These are phyloP conservation scores for Zaprionus camerounensis DNA, from an alignment of 1,140 invertebrate species.

Conservation along the genomic window DNA sequence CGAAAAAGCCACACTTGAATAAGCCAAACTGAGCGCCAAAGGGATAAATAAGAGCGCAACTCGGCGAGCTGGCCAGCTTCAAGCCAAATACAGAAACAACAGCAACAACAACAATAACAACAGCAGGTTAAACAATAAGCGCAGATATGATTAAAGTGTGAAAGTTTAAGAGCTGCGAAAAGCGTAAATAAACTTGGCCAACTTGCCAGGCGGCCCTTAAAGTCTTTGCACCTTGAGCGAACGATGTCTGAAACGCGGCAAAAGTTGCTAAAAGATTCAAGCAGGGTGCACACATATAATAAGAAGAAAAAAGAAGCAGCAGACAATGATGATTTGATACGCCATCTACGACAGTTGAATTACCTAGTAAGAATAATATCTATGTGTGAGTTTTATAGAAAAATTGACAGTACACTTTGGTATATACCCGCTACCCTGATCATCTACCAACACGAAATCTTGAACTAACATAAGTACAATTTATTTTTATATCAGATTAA, in stretches of 20 bases:
- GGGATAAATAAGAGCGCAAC: conserved; percentile 76
- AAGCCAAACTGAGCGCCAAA: conserved; percentile 75
- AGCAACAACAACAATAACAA: not conserved
- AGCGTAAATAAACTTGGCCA: conserved; percentile 24
- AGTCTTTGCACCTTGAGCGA: not conserved
- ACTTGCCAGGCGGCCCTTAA: not conserved
- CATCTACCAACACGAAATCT: too few species aligned
- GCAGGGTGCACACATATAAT: not conserved
- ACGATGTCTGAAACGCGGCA: not conserved
- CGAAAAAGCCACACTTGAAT: conserved; percentile 70
- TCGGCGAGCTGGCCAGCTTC: conserved; percentile 53
- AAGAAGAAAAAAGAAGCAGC: not conserved
- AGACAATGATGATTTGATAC: not conserved
- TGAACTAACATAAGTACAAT: too few species aligned
- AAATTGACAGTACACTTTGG: too few species aligned
- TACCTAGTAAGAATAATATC: not conserved
- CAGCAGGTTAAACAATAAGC: conserved; percentile 61
- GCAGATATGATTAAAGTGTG: conserved; percentile 70
- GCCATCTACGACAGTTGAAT: not conserved
- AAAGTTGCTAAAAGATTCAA: not conserved
- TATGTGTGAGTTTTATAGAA: too few species aligned
- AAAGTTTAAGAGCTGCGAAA: conserved; percentile 55
- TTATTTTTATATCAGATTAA: too few species aligned
- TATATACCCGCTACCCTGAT: too few species aligned
- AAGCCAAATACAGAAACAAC: conserved; percentile 43